These are phyloP conservation scores for Goniozus legneri DNA, from an alignment of 1,140 invertebrate genomes.

Conservation along the genomic window DNA sequence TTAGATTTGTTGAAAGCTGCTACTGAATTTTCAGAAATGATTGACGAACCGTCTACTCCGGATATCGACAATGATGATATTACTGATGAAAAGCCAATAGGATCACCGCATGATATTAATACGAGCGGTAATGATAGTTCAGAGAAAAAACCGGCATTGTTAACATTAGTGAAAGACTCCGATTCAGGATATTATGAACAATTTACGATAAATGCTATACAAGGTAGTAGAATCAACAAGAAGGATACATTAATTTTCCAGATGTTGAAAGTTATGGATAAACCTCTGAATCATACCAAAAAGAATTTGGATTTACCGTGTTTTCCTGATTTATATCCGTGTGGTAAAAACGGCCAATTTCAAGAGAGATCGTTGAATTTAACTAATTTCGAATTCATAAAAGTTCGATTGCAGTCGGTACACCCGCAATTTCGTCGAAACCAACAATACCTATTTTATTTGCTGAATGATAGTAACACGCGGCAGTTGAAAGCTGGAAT, in stretches of 20 bases:
- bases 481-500: slow-evolving; percentile 28
- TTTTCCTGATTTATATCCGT: no score
- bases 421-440: slow-evolving; percentile 29
- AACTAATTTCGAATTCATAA: slow-evolving; percentile 28
- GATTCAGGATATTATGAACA: slow-evolving; percentile 30
- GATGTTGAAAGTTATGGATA: no score
- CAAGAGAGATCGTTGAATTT: slow-evolving; percentile 16
- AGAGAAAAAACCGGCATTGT: slow-evolving; percentile 10
- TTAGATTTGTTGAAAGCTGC: no score
- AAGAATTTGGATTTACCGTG: slow-evolving; percentile 27
- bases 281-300: slow-evolving; percentile 21
- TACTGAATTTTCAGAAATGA: no score
- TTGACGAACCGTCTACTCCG: not conserved
- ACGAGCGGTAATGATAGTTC: slow-evolving; percentile 2
- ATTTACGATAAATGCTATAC: slow-evolving; percentile 31
- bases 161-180: slow-evolving; percentile 19
- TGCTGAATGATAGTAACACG: slow-evolving; percentile 28
- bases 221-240: slow-evolving; percentile 28
- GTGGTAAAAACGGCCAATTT: slow-evolving; percentile 27
- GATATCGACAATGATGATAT: no score
- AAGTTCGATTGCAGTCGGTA: slow-evolving; percentile 25
- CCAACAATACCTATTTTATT: slow-evolving; percentile 34
- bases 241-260: slow-evolving; percentile 29
- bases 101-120: not conserved
- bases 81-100: not conserved